Evolutionary conservation across 1,140 invertebrate species (phyloP).

Genomic region (Potamilus streckersoni): DNA sequence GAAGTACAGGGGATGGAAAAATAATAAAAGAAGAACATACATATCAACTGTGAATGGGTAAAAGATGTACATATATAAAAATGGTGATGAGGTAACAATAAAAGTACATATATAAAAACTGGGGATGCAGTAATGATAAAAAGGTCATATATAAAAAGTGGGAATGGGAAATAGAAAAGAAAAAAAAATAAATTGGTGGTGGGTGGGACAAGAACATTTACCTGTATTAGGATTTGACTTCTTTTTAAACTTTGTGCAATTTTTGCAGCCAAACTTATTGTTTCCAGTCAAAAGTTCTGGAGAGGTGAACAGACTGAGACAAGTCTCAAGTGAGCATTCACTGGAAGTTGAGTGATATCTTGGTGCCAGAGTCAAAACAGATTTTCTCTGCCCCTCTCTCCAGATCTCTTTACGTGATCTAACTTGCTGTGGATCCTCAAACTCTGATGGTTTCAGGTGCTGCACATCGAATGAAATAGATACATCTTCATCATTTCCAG

Average conservation of each 20-base stretch:
- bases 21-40: no score
- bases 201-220: constrained; percentile 5
- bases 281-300: constrained; percentile 88
- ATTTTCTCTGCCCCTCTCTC: constrained; percentile 50
- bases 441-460: background rate
- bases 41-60: no score
- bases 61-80: no score
- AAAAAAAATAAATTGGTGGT: no score
- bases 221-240: constrained; percentile 43
- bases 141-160: no score
- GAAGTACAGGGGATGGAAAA: no score
- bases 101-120: no score
- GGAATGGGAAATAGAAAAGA: no score
- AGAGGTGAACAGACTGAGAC: constrained; percentile 91
- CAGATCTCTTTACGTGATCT: constrained; percentile 53
- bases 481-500: no score
- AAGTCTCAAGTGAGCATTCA: constrained; percentile 82
- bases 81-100: no score
- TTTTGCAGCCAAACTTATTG: constrained; percentile 93
- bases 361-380: constrained; percentile 47
- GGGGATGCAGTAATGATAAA: no score
- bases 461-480: no score
- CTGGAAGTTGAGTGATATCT: constrained; percentile 80
- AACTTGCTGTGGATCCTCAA: background rate
- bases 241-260: constrained; percentile 78